These are phyloP conservation scores for Nycticorax nycticorax DNA, from an alignment of 2,113 vertebrate genomes.

Conservation along the genomic window DNA sequence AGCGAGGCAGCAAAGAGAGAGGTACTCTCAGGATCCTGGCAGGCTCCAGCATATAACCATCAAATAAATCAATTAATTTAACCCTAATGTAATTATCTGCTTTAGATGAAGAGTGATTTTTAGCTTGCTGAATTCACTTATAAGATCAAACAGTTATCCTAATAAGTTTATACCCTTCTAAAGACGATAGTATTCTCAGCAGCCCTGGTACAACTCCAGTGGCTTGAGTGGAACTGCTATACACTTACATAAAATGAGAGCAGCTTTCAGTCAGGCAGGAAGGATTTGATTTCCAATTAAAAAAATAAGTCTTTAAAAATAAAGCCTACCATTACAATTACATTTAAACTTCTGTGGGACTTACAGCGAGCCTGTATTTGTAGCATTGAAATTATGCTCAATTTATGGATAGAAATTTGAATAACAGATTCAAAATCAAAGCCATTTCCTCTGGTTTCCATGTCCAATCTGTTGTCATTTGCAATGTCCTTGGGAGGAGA, in stretches of 20 bases:
- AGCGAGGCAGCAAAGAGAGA: not conserved
- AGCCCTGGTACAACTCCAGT: not conserved
- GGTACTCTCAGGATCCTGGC: not conserved
- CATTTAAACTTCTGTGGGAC: not conserved
- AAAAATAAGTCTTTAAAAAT: not conserved
- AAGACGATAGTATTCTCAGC: not conserved
- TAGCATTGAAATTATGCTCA: not conserved
- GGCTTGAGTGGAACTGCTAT: not conserved
- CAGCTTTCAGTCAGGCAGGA: not conserved
- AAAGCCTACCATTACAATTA: not conserved
- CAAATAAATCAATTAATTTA: conserved; percentile 48
- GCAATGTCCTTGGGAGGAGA: not conserved
- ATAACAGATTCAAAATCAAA: not conserved
- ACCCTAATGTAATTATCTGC: conserved; percentile 20
- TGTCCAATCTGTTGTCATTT: not conserved
- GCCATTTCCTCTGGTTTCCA: not conserved
- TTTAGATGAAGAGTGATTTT: conserved; percentile 45
- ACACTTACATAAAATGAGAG: not conserved
- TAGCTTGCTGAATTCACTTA: conserved; percentile 32
- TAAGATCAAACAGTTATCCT: conserved; percentile 29
- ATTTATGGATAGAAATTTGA: not conserved
- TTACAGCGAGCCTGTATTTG: not conserved
- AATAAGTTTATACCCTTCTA: conserved; percentile 29
- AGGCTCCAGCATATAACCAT: not conserved
- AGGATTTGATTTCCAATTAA: not conserved